A percentile compares a stretch with the other conserved stretches of the same genome.
phyloP scores from a whole-genome alignment of 2,797 vertebrate genomes.

The Falco cherrug region DNA sequence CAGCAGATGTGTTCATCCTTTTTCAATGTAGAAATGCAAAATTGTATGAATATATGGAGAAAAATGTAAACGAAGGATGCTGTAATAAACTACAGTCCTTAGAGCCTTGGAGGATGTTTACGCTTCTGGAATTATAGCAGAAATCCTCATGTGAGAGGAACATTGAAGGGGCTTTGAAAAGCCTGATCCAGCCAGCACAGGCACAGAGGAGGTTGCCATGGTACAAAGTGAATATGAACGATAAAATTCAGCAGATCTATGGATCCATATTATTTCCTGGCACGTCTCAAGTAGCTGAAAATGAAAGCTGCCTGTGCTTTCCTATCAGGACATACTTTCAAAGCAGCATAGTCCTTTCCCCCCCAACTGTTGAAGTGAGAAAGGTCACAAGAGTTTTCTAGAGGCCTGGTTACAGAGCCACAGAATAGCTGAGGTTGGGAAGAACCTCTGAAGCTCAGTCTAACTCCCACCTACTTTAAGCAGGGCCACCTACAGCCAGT shows the following conservation, averaged over 20 bases:
- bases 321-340: background rate
- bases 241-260: background rate
- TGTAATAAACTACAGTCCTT: slow-evolving; percentile 4
- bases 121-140: background rate
- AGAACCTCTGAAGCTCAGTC: background rate
- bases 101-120: background rate
- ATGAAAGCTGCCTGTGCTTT: background rate
- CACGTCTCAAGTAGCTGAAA: background rate
- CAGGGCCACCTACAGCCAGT: background rate
- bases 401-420: background rate
- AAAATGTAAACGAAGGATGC: background rate
- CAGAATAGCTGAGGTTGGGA: background rate
- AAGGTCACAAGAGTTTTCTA: background rate
- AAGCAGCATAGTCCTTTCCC: background rate
- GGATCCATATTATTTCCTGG: background rate
- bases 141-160: background rate
- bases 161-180: background rate
- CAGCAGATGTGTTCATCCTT: slow-evolving; percentile 9
- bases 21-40: background rate
- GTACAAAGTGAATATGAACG: background rate
- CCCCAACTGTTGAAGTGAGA: background rate
- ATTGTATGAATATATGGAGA: background rate
- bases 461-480: background rate
- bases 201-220: background rate
- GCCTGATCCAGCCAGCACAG: background rate